Percentiles rank a stretch among this genome's conserved stretches.
phyloP scores from a whole-genome alignment of 2,797 vertebrate species.

The Chaunax sp. region DNA sequence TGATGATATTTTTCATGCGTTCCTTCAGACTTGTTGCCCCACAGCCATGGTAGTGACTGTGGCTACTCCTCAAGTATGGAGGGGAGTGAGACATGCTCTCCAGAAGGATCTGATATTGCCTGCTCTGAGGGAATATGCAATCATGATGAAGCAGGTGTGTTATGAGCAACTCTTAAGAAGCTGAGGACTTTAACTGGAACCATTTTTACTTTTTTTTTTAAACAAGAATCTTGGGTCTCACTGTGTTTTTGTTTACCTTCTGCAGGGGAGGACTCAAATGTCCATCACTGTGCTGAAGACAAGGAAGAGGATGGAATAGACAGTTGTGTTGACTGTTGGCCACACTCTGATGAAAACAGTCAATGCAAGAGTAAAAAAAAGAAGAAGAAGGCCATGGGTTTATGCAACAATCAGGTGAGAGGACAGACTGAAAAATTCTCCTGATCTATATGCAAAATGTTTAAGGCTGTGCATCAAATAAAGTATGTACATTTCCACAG shows the following conservation, averaged over 20 bases:
- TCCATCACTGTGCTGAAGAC: conserved; percentile 88
- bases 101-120: conserved; percentile 94
- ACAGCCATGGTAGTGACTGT: conserved; percentile 92
- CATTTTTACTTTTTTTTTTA: not conserved
- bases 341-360: conserved; percentile 85
- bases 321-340: conserved; percentile 95
- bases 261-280: conserved; percentile 87
- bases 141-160: conserved; percentile 93
- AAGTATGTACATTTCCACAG: conserved; percentile 71
- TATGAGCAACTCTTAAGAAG: conserved; percentile 13
- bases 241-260: conserved; percentile 7
- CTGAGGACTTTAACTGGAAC: not conserved
- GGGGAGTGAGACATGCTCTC: conserved; percentile 92
- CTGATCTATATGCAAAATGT: not conserved
- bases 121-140: conserved; percentile 98
- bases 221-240: too few species aligned
- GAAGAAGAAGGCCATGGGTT: conserved; percentile 92
- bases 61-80: conserved; percentile 98
- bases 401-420: conserved; percentile 87
- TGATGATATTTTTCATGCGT: not conserved
- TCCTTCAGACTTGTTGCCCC: conserved; percentile 87
- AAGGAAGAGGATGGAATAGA: conserved; percentile 91
- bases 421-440: not conserved
- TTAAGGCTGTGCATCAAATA: not conserved
- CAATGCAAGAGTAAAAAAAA: conserved; percentile 96